Percentiles rank a stretch among this genome's conserved stretches.
Evolutionary conservation across 2,888 invertebrate genomes (phyloP).

Genomic region (Caenorhabditis sulstoni): DNA sequence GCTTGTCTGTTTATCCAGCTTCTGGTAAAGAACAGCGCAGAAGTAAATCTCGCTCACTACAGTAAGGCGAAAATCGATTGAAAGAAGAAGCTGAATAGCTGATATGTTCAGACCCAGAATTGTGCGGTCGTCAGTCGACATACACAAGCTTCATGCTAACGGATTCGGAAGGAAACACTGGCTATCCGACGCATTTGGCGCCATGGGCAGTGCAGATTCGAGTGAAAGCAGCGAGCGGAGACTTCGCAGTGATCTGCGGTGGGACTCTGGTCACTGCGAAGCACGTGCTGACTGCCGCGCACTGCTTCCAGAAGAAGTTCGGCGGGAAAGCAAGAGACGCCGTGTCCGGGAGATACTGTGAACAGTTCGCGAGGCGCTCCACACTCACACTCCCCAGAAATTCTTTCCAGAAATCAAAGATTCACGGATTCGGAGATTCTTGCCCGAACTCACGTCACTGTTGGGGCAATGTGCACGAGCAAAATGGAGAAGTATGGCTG

Average conservation of each 20-base stretch:
- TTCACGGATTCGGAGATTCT: conserved; percentile 41
- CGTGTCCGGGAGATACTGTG: conserved; percentile 37
- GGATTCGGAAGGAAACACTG: conserved; percentile 33
- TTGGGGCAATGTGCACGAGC: conserved; percentile 48
- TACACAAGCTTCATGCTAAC: conserved; percentile 45
- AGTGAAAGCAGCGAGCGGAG: conserved; percentile 17
- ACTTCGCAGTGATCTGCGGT: conserved; percentile 35
- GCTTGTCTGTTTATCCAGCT: conserved; percentile 2
- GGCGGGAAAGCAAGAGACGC: conserved; percentile 5
- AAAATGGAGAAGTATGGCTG: conserved; percentile 28
- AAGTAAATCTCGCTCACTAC: conserved; percentile 13
- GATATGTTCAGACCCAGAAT: conserved; percentile 19
- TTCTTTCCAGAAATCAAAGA: conserved; percentile 8
- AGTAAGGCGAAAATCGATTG: neutral
- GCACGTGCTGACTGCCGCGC: conserved; percentile 53
- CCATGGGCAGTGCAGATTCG: conserved; percentile 51
- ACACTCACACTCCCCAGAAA: neutral
- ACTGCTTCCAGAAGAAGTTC: conserved; percentile 46
- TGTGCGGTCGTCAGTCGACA: conserved; percentile 36
- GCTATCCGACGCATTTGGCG: conserved; percentile 33
- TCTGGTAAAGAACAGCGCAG: neutral
- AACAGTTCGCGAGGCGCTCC: conserved; percentile 4
- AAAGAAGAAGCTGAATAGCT: neutral
- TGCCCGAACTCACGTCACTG: conserved; percentile 23
- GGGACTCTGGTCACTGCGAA: conserved; percentile 40